phyloP scores from a whole-genome alignment of 2,797 vertebrate species.

The Champsocephalus gunnari region DNA sequence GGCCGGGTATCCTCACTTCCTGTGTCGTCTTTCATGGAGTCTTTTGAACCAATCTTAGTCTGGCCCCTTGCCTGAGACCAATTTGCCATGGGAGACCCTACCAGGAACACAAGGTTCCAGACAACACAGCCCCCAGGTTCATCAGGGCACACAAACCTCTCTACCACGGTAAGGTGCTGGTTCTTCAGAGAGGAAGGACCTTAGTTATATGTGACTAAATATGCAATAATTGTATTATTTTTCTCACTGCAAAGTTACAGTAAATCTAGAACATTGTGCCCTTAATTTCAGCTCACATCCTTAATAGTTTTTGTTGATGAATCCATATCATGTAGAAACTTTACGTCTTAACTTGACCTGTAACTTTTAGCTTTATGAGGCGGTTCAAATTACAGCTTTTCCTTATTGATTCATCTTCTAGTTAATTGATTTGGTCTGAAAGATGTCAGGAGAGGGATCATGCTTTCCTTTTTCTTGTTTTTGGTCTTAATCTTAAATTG shows the following conservation, averaged over 20 bases:
- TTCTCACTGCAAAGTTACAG: background rate
- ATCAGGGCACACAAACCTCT: too few relatives aligned
- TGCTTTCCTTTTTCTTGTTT: too few relatives aligned
- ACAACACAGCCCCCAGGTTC: too few relatives aligned
- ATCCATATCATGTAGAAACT: background rate
- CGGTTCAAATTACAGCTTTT: background rate
- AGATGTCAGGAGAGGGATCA: background rate
- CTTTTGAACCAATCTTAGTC: too few relatives aligned
- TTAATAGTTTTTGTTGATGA: background rate
- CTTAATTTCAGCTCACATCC: background rate
- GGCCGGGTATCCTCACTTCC: too few relatives aligned
- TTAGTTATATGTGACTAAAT: slow-evolving; percentile 3
- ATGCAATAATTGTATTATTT: background rate
- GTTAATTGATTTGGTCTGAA: background rate
- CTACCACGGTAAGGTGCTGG: too few relatives aligned
- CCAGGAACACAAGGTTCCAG: too few relatives aligned
- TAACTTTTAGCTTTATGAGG: background rate
- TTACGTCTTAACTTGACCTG: background rate
- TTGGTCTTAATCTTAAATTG: too few relatives aligned
- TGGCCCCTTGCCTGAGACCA: too few relatives aligned
- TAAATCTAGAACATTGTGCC: background rate
- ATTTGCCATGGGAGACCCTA: too few relatives aligned
- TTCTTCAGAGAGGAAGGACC: too few relatives aligned
- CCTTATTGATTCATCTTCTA: background rate
- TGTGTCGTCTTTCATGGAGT: too few relatives aligned